Evolutionary conservation across 2,888 invertebrate genomes (phyloP).

Genomic region (Synergus itoensis): DNA sequence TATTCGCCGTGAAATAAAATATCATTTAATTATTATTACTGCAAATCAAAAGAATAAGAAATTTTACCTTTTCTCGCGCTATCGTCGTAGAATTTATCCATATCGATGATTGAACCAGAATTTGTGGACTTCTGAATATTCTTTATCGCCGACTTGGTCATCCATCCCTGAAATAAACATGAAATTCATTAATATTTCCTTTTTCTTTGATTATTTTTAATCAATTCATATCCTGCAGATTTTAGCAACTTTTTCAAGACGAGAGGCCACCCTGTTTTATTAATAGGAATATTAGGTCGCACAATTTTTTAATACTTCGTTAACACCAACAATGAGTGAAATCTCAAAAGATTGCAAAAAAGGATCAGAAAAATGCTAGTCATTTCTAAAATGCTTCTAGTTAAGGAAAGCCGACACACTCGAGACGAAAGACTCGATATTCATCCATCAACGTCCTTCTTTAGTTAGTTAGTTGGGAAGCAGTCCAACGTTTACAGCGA

Average conservation of each 20-base stretch:
- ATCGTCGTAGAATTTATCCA: constrained; percentile 66
- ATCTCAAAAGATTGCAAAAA: background rate
- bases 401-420: constrained; percentile 3
- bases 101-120: constrained; percentile 57
- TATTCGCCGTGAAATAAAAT: background rate
- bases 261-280: too few relatives aligned
- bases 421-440: constrained; percentile 31
- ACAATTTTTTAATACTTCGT: background rate
- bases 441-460: constrained; percentile 62
- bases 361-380: background rate
- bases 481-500: constrained; percentile 55
- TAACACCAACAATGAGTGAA: background rate
- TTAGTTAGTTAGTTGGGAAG: constrained; percentile 58
- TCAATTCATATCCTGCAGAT: too few relatives aligned
- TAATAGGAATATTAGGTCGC: too few relatives aligned
- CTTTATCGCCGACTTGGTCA: constrained; percentile 62
- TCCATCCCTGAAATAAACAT: constrained; percentile 64
- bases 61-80: constrained; percentile 55
- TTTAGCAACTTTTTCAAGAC: too few relatives aligned
- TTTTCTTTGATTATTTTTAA: too few relatives aligned
- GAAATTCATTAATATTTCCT: background rate
- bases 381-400: constrained; percentile 9
- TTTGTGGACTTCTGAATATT: constrained; percentile 57
- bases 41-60: background rate
- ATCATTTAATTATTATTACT: too few relatives aligned